A percentile compares a stretch with the other conserved stretches of the same genome.
phyloP scores from a whole-genome alignment of 92 coral and sea anemone species.

The Anthopleura xanthogrammica region DNA sequence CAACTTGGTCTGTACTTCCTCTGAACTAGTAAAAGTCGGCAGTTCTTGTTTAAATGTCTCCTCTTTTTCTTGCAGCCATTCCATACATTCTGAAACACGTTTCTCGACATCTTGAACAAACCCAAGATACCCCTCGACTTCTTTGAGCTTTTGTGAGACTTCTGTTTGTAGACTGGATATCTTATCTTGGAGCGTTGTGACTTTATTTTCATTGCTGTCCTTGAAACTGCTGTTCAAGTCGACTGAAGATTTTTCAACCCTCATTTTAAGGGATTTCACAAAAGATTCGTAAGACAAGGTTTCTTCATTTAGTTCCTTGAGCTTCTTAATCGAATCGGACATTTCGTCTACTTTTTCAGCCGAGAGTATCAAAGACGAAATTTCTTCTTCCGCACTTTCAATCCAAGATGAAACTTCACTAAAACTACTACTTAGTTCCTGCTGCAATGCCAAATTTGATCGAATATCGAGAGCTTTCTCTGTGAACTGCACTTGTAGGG shows the following conservation, averaged over 20 bases:
- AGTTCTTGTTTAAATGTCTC: slow-evolving; percentile 30
- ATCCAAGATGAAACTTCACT: slow-evolving; percentile 66
- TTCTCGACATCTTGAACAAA: slow-evolving; percentile 41
- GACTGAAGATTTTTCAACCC: slow-evolving; percentile 41
- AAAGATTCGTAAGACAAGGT: slow-evolving; percentile 59
- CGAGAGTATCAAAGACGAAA: slow-evolving; percentile 35
- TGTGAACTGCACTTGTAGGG: slow-evolving; percentile 47
- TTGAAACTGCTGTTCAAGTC: slow-evolving; percentile 41
- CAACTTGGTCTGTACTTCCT: slow-evolving; percentile 45
- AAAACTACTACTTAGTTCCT: slow-evolving; percentile 54
- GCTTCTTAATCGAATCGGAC: slow-evolving; percentile 43
- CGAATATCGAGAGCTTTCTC: slow-evolving; percentile 55
- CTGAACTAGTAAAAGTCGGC: slow-evolving; percentile 17
- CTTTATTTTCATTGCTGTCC: slow-evolving; percentile 36
- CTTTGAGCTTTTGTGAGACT: slow-evolving; percentile 51
- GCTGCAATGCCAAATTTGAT: slow-evolving; percentile 42
- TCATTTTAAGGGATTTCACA: slow-evolving; percentile 52
- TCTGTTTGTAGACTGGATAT: slow-evolving; percentile 46
- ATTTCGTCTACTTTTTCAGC: slow-evolving; percentile 54
- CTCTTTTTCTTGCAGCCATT: slow-evolving; percentile 60
- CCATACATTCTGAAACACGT: slow-evolving; percentile 52
- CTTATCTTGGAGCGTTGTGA: slow-evolving; percentile 46
- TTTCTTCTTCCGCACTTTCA: slow-evolving; percentile 53
- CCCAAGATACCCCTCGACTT: slow-evolving; percentile 45
- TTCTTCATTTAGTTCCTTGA: slow-evolving; percentile 44